Conservation (phyloP, 2,888 invertebrate genomes). For the Cephus rjabovi region DNA sequence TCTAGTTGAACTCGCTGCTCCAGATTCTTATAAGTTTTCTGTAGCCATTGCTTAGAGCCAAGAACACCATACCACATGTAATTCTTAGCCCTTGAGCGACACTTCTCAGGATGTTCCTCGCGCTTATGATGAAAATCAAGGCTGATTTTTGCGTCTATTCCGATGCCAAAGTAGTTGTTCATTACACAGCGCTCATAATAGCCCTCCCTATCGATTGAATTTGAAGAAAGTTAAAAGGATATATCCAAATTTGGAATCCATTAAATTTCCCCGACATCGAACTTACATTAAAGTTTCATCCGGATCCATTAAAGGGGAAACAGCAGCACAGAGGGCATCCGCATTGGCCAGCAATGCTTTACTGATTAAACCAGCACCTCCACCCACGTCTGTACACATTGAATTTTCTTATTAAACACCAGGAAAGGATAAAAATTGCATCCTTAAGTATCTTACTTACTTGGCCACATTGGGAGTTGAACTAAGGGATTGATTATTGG, state of each 20-base stretch:
- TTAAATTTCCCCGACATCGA: neutral
- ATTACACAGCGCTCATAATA: slow-evolving; percentile 95
- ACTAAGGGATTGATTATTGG: slow-evolving; percentile 94
- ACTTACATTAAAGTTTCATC: slow-evolving; percentile 81
- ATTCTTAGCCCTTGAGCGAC: slow-evolving; percentile 92
- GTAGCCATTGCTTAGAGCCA: slow-evolving; percentile 83
- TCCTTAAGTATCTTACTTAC: slow-evolving; percentile 66
- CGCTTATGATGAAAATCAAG: slow-evolving; percentile 97
- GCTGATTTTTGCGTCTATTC: slow-evolving; percentile 97
- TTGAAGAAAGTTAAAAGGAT: slow-evolving; percentile 3
- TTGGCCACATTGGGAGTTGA: slow-evolving; percentile 88
- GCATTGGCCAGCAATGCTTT: slow-evolving; percentile 96
- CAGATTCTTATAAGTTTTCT: slow-evolving; percentile 94
- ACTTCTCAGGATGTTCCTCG: slow-evolving; percentile 97
- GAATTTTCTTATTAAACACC: too few species aligned
- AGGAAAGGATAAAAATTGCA: neutral
- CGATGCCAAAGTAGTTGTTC: slow-evolving; percentile 99
- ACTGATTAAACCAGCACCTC: slow-evolving; percentile 89
- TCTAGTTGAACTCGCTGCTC: slow-evolving; percentile 95
- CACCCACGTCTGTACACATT: slow-evolving; percentile 72
- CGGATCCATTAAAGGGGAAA: slow-evolving; percentile 94
- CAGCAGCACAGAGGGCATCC: slow-evolving; percentile 95
- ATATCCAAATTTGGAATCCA: neutral
- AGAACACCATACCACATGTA: slow-evolving; percentile 95
- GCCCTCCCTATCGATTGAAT: slow-evolving; percentile 74